phyloP scores from a whole-genome alignment of 2,113 vertebrate species.

The Mormyrus lacerda region DNA sequence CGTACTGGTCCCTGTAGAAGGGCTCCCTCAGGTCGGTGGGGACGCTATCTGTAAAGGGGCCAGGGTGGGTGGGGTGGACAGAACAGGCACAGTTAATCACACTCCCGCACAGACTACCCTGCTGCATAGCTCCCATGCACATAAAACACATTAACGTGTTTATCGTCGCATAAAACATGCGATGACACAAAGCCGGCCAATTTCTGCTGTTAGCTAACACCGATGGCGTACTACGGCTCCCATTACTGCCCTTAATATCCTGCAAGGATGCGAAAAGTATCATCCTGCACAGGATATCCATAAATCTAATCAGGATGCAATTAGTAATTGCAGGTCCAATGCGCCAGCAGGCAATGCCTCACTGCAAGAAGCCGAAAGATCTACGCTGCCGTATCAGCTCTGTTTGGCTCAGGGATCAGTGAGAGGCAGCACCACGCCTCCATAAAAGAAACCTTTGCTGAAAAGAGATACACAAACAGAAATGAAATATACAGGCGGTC shows the following conservation, averaged over 20 bases:
- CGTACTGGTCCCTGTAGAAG: slow-evolving; percentile 93
- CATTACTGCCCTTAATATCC: background rate
- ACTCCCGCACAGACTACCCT: background rate
- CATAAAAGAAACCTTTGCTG: background rate
- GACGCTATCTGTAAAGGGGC: slow-evolving; percentile 69
- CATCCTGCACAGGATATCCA: background rate
- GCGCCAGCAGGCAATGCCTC: background rate
- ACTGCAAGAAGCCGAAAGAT: background rate
- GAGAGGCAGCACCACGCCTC: background rate
- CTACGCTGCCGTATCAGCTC: background rate
- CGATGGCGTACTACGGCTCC: background rate
- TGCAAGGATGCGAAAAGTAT: background rate
- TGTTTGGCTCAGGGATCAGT: background rate
- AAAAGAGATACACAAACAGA: background rate
- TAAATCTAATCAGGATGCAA: background rate
- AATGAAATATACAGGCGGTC: background rate
- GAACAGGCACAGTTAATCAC: background rate
- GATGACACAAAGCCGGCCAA: background rate
- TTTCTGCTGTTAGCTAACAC: background rate
- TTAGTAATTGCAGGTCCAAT: background rate
- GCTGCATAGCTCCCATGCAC: background rate
- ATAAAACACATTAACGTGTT: background rate
- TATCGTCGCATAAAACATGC: background rate
- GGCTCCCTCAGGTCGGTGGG: slow-evolving; percentile 85
- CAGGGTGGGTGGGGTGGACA: background rate